Percentiles rank a stretch among this genome's conserved stretches.
Evolutionary conservation across 2,113 vertebrate genomes (phyloP).

Genomic region (Aspidoscelis tigris): DNA sequence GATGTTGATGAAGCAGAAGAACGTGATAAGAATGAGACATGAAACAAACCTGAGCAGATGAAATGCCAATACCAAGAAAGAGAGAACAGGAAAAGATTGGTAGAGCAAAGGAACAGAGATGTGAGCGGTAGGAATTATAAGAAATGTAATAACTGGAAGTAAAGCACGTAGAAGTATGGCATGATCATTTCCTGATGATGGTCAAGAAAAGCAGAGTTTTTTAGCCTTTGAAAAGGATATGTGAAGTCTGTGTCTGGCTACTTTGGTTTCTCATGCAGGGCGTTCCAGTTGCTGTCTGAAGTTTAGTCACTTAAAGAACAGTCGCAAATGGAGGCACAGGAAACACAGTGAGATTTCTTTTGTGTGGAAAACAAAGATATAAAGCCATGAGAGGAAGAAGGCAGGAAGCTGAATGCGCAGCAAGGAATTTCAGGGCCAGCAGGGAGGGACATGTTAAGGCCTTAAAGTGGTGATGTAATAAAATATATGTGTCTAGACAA

Average conservation of each 20-base stretch:
- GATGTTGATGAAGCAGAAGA: slow-evolving; percentile 20
- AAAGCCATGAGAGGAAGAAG: slow-evolving; percentile 53
- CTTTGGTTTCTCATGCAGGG: slow-evolving; percentile 21
- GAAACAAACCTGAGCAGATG: background rate
- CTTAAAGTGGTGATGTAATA: slow-evolving; percentile 19
- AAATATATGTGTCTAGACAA: background rate
- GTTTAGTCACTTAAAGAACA: slow-evolving; percentile 57
- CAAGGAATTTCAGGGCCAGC: slow-evolving; percentile 25
- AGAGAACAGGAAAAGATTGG: background rate
- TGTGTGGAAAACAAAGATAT: slow-evolving; percentile 68
- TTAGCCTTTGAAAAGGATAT: accelerated
- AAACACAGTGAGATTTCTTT: slow-evolving; percentile 57
- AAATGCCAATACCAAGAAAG: background rate
- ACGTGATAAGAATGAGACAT: background rate
- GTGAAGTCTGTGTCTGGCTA: background rate
- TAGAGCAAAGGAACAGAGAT: background rate
- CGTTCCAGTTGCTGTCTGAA: background rate
- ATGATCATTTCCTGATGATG: slow-evolving; percentile 45
- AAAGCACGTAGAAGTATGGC: slow-evolving; percentile 39
- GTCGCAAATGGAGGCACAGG: slow-evolving; percentile 57
- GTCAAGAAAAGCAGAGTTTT: slow-evolving; percentile 4
- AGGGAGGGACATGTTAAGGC: background rate
- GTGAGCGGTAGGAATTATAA: slow-evolving; percentile 11
- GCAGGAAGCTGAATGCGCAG: slow-evolving; percentile 59
- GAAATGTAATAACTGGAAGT: background rate